These are phyloP conservation scores for Centropristis striata DNA, from an alignment of 2,113 vertebrate species.

Conservation along the genomic window DNA sequence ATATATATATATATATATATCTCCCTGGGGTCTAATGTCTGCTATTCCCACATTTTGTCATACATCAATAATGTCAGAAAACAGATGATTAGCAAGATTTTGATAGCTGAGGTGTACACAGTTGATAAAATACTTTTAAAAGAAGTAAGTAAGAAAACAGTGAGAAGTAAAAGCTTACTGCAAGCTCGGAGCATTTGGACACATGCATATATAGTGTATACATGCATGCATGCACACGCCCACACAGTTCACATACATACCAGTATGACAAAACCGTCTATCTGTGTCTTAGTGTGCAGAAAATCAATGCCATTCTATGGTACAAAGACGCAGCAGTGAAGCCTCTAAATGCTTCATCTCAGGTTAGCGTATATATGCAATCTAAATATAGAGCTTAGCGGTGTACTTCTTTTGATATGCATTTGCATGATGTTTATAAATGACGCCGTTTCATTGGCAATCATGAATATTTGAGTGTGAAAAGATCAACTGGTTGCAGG, in stretches of 20 bases:
- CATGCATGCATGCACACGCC: neutral
- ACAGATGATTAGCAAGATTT: neutral
- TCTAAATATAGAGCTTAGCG: neutral
- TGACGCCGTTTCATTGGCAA: neutral
- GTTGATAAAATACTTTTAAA: neutral
- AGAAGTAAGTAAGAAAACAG: neutral
- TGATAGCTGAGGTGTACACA: neutral
- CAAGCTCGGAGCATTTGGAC: neutral
- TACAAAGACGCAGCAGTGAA: constrained; percentile 8
- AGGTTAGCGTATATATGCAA: neutral
- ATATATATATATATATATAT: too few relatives aligned
- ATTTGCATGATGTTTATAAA: constrained; percentile 15
- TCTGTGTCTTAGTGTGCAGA: neutral
- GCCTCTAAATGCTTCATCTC: neutral
- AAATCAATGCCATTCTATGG: neutral
- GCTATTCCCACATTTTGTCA: neutral
- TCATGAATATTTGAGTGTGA: constrained; percentile 29
- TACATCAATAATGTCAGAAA: neutral
- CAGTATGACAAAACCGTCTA: neutral
- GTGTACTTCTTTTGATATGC: constrained; percentile 2
- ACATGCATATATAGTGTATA: neutral
- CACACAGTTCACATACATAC: constrained; percentile 11
- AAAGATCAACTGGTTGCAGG: constrained; percentile 11
- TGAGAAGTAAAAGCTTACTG: neutral
- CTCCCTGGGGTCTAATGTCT: neutral